Evolutionary conservation across 2,113 vertebrate genomes (phyloP).

Genomic region (Elachura formosa): DNA sequence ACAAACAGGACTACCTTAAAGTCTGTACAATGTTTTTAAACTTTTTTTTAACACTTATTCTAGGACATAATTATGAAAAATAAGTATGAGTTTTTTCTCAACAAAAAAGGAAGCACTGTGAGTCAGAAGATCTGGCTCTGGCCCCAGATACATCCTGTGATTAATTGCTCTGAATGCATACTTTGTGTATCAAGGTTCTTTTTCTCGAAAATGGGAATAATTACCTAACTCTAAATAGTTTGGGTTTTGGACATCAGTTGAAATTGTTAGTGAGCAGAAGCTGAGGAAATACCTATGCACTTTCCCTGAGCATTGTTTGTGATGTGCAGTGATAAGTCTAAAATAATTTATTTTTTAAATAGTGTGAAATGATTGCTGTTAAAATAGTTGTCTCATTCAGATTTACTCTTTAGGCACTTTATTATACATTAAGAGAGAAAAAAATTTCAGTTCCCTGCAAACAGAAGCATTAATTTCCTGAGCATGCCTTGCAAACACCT

Average conservation of each 20-base stretch:
- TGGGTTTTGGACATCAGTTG: neutral
- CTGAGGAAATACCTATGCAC: neutral
- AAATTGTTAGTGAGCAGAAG: neutral
- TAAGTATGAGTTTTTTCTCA: neutral
- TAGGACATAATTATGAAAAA: conserved; percentile 10
- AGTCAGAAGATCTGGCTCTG: neutral
- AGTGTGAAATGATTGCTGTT: neutral
- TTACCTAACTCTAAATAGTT: neutral
- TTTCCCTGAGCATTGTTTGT: neutral
- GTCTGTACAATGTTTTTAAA: neutral
- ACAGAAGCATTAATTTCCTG: neutral
- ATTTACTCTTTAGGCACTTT: neutral
- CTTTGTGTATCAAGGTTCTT: neutral
- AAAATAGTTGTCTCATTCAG: neutral
- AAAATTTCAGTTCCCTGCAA: neutral
- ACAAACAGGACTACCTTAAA: neutral
- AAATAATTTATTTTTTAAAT: neutral
- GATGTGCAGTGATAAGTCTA: neutral
- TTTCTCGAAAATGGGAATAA: neutral
- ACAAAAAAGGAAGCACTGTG: neutral
- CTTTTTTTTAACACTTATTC: neutral
- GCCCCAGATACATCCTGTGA: neutral
- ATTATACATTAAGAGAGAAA: neutral
- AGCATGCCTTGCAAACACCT: neutral
- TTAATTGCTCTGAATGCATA: neutral